A percentile compares a stretch with the other conserved stretches of the same genome.
These are phyloP conservation scores for Cheilosia impressa DNA, from an alignment of 2,888 invertebrate genomes.

Conservation along the genomic window DNA sequence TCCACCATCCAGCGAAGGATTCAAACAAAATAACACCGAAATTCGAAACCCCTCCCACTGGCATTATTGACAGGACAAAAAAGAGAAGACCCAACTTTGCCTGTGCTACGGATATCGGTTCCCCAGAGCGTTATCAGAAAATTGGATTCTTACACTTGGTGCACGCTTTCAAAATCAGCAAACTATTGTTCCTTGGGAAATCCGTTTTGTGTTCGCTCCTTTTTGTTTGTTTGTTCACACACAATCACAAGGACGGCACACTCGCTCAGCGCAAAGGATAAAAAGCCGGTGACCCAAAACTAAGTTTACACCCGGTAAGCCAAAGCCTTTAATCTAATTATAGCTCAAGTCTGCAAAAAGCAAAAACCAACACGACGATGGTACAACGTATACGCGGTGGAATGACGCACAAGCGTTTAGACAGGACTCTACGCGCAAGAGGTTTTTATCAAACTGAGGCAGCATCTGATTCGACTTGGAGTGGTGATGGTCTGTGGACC, in stretches of 20 bases:
- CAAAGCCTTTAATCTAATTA: constrained; percentile 29
- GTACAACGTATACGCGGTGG: constrained; percentile 3
- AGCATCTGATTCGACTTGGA: constrained; percentile 16
- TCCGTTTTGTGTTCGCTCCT: constrained; percentile 22
- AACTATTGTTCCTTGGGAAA: constrained; percentile 48
- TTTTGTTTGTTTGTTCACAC: constrained; percentile 4
- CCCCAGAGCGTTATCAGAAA: constrained; percentile 47
- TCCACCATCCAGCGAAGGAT: neutral
- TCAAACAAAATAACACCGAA: neutral
- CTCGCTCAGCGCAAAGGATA: neutral
- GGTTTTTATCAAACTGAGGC: constrained; percentile 69
- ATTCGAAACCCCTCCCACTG: neutral
- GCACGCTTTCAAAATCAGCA: constrained; percentile 55
- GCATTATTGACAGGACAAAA: neutral
- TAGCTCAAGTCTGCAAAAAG: constrained; percentile 6
- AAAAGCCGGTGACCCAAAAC: constrained; percentile 24
- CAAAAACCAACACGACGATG: constrained; percentile 10
- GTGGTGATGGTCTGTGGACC: constrained; percentile 18
- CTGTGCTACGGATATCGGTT: constrained; percentile 4
- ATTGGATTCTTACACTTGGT: constrained; percentile 59
- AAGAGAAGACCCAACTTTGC: constrained; percentile 2
- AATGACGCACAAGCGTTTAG: neutral
- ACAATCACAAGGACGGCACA: constrained; percentile 14
- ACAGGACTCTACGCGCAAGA: constrained; percentile 56
- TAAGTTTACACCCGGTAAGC: constrained; percentile 1